Evolutionary conservation across 2,797 vertebrate genomes (phyloP), one percentile per base, ranked within the genome.

Genomic region (Eremophila alpestris): DNA sequence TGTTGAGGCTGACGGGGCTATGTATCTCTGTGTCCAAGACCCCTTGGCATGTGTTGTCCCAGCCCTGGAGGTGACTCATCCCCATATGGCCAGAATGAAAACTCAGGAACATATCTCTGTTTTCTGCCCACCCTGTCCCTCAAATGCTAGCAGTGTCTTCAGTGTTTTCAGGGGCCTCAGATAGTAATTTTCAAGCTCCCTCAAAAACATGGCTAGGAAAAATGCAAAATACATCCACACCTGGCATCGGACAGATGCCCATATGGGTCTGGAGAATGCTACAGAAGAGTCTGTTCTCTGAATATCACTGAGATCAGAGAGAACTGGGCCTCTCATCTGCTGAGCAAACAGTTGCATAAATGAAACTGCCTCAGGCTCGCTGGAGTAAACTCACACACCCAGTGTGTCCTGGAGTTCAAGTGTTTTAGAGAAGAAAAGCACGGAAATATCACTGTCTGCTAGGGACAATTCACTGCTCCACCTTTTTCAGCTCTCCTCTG

Each of bases 311-410:
- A 85, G 85, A 94, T 93, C 90, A 93, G 93, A 94, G 79, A 54
- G 38, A 93, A 38, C 48, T 69, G 84, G 73, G 91, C 83, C 89
- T 94, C 87, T 85, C 88, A 82, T 83, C 78, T 97, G 83, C 95
- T 96, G 81, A 95, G 82, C 90, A 95, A 96, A 96, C 81, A 95
- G 90, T 93, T 97, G 92, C 95, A 96, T 95, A 95, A 97, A 95
- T 94, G 95, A 96, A 95, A 95, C 92, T 79, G 82, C 95, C 81
- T 74, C 22, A 0, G 91, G 94, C 86, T 92, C 2, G 0, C 67
- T 93, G 86, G 74, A 78, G 85, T 85, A 74, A 92, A 89, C 67
- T 84, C 86, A 77, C 94, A 96, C 82, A 4, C 94, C 95, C 93
- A 75, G 74, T 49, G 82, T 45, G 64, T 87, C 65, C 91, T 76